Evolutionary conservation across 2,888 invertebrate genomes (phyloP), one percentile per base, ranked within the genome.

Genomic region (Latheticus oryzae): DNA sequence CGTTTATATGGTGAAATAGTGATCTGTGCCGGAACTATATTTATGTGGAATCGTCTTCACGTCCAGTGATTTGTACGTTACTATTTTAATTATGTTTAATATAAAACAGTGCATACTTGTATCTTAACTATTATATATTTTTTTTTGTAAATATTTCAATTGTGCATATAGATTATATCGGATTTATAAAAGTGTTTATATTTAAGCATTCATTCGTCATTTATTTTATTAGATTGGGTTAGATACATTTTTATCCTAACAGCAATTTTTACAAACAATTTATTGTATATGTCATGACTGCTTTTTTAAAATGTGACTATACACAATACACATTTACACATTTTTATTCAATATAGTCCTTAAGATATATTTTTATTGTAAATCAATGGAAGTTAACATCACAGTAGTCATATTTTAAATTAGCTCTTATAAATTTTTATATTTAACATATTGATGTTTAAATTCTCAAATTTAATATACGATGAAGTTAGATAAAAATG

Each of bases 131-230:
- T 69, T 76, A 37, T 23, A 45, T 58, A 40, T 75, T 75, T 73
- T 70, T n/a, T 73, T 78, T 76, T 79, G 78, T 79, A 78, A 72
- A 79, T 78, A 79, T 74, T 74, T 73, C 72, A 77, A 77, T 74
- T 79, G 78, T 78, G 78, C 78, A 78, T 78, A 77, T 78, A 78
- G 76, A 77, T 76, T 74, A 75, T 72, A 77, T 73, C 73, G 74
- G 74, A 75, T 76, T 76, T 77, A 76, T 75, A 72, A 77, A 74
- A 77, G 73, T 76, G 75, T 77, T 76, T 75, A 74, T 76, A 75
- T 71, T 68, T 76, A 75, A 74, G 71, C 71, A 72, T 73, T 73
- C 71, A 72, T 73, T 73, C 67, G 70, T 69, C 61, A 58, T 64
- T 62, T 63, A 58, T 60, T 70, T 68, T 65, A 71, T 73, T 75